Base-by-base conservation (phyloP, 1,140 invertebrate genomes). In the Grapholita molesta region DNA sequence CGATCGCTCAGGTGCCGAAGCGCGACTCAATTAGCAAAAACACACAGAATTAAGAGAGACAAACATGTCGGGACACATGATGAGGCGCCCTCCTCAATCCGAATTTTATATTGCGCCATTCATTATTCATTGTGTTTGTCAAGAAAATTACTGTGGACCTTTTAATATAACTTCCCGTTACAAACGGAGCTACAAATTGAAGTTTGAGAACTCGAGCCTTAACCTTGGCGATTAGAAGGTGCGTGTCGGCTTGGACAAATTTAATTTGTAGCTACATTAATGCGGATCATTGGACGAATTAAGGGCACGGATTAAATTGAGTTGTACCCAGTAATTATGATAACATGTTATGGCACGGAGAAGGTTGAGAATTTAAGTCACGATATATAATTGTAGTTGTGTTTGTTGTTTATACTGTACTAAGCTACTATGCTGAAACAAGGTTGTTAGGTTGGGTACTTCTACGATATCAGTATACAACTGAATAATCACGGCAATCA, bases 51-150 rank as follows among this genome's bases (percentile, higher is more conserved):
- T 89, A 88, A 88, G 86, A 82, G 79, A 89, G 82, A 86, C 86
- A 90, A 91, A 91, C 86, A 90, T 78, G 88, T 80, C 80, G 72
- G 80, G 75, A 82, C 85, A 85, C 78, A 73, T 82, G 83, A 79
- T 73, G 80, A 80, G 76, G 78, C 79, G 80, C 75, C 78, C 78
- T 84, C 79, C 84, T 84, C 82, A 84, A 87, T 84, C 80, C 84
- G 84, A 86, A 91, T 91, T 89, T 90, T 89, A 91, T 91, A 90
- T 89, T 77, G 82, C 79, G 76, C 76, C 81, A 86, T 89, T 88
- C 82, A 79, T 90, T 86, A 89, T 87, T 90, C 85, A 85, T 88
- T 82, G 81, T 83, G 86, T 89, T 89, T 89, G 88, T 85, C 81
- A 85, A 88, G 85, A 86, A 88, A 86, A 88, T 90, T 88, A 90